Conservation (phyloP, 2,113 vertebrate genomes). For the Mormoops blainvillei region DNA sequence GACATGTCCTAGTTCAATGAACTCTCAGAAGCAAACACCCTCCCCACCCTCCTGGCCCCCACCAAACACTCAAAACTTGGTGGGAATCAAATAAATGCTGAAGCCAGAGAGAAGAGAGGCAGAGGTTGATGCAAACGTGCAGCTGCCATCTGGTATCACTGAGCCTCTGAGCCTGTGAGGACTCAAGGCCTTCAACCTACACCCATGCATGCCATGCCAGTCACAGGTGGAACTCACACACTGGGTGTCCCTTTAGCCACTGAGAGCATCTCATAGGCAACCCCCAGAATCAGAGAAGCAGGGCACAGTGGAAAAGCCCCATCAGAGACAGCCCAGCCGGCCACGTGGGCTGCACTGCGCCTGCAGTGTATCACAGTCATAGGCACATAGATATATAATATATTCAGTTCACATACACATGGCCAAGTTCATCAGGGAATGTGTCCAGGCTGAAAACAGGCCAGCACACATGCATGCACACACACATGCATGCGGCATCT, state of each 20-base stretch:
- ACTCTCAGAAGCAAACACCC: neutral
- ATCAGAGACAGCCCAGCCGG: no score
- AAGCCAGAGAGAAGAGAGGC: neutral
- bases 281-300: neutral
- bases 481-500: accelerated
- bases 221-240: neutral
- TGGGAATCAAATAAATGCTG: neutral
- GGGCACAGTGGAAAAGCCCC: neutral
- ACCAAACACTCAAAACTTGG: neutral
- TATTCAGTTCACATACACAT: neutral
- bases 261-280: neutral
- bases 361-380: accelerated
- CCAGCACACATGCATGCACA: no score
- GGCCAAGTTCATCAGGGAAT: neutral
- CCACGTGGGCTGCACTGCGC: accelerated
- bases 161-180: neutral
- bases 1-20: neutral
- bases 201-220: no score
- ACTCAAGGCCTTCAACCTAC: neutral
- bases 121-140: neutral
- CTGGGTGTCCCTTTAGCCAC: no score
- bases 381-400: neutral
- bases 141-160: neutral
- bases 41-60: neutral
- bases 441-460: neutral